Evolutionary conservation across 2,888 invertebrate species (phyloP), one percentile per base, ranked within the genome.

Genomic region (Matsumyia berberina): DNA sequence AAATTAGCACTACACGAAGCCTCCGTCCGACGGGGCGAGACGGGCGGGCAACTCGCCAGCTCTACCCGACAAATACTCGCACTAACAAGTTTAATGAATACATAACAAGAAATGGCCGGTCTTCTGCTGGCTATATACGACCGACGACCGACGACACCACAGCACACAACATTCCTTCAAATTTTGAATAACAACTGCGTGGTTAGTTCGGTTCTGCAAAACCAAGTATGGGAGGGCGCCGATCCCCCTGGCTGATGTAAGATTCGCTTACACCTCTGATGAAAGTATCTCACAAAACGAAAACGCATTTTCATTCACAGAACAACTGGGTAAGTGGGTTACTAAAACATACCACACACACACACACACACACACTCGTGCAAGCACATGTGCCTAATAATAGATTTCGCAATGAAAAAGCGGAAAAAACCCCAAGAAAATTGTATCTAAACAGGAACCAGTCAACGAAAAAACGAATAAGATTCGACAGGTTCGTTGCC

Each of bases 61-160:
- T 24, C 37, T 58, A 82, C 39, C 69, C 64, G 51, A 79, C 78
- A 77, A 77, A 83, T 76, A 85, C 80, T 66, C 70, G 62, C 37
- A 69, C 79, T 69, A 73, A 81, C 73, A 88, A 87, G 87, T 88
- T 88, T 86, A 88, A 78, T 81, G 87, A 86, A 86, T 87, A 87
- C 78, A 86, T 86, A 76, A 85, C 62, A 82, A 86, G 60, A 66
- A 72, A 87, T 67, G 70, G 64, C 53, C 53, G 78, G 70, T 64
- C 60, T 70, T 55, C 58, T 15, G 24, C 44, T 33, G 49, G 42
- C 44, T 77, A 62, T 72, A 55, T 66, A 70, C 67, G 44, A n/a
- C 42, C 72, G 77, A 73, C 60, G 60, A 62, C 72, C 4, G 55
- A 55, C 66, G 33, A 15, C 51, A 51, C 29, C 73, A 33, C 66